Conservation (phyloP, 2,113 vertebrate genomes). For the Cochlearius cochlearius region DNA sequence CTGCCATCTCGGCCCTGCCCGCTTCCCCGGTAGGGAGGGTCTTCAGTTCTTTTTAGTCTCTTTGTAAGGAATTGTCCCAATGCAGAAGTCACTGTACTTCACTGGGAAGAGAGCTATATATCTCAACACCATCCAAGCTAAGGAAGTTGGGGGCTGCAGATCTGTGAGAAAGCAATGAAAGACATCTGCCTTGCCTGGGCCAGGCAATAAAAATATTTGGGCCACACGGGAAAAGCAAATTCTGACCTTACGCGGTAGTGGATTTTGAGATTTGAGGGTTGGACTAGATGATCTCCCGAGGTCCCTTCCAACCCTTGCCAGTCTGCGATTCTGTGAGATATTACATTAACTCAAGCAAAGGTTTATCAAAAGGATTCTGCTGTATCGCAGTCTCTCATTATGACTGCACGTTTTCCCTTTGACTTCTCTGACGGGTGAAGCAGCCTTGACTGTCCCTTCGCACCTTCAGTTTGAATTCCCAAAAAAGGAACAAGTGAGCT, state of each 20-base stretch:
- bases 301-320: too few species aligned
- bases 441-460: background rate
- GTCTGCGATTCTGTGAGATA: too few species aligned
- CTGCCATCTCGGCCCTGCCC: background rate
- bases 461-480: background rate
- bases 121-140: background rate
- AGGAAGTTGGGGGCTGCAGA: background rate
- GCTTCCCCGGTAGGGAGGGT: background rate
- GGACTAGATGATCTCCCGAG: too few species aligned
- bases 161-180: background rate
- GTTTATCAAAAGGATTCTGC: background rate
- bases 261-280: too few species aligned
- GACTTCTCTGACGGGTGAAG: background rate
- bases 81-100: background rate
- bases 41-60: background rate
- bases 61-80: background rate
- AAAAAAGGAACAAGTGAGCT: background rate
- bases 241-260: background rate
- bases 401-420: background rate
- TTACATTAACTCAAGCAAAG: background rate
- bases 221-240: background rate
- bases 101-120: background rate
- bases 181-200: background rate
- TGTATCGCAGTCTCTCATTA: background rate
- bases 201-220: background rate